phyloP scores from a whole-genome alignment of 1,140 invertebrate genomes.

The Orussus abietinus region DNA sequence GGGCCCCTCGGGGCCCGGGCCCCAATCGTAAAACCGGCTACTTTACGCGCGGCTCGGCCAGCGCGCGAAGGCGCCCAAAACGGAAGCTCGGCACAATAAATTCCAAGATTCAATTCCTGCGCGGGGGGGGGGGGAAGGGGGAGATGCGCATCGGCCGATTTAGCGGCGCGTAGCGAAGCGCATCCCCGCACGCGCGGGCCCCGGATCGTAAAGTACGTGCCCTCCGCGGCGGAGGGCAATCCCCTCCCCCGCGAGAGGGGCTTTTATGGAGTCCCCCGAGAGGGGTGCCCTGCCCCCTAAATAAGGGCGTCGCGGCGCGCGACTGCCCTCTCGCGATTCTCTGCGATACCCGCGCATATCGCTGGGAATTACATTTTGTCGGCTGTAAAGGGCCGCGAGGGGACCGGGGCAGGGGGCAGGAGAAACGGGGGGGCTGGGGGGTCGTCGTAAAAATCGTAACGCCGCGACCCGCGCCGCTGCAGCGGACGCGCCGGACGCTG shows the following conservation, averaged over 20 bases:
- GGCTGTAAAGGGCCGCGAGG: conserved; percentile 52
- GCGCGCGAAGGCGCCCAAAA: conserved; percentile 25
- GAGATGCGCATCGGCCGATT: neutral
- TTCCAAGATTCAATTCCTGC: conserved; percentile 51
- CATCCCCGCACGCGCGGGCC: too few relatives aligned
- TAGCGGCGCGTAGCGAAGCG: neutral
- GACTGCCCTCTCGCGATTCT: too few relatives aligned
- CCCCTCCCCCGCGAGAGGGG: too few relatives aligned
- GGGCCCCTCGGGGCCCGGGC: conserved; percentile 24
- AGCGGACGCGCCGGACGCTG: too few relatives aligned
- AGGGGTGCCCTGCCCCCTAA: too few relatives aligned
- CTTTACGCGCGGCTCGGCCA: conserved; percentile 40
- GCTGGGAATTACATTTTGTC: conserved; percentile 51
- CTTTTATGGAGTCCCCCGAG: too few relatives aligned
- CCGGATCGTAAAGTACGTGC: too few relatives aligned
- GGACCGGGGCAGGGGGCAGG: too few relatives aligned
- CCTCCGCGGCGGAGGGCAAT: too few relatives aligned
- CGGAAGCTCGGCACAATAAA: conserved; percentile 53
- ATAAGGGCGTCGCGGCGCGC: too few relatives aligned
- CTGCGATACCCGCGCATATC: conserved; percentile 41
- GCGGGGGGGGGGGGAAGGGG: neutral
- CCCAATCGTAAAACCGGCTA: conserved; percentile 44
- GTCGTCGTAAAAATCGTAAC: conserved; percentile 49
- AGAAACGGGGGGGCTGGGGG: conserved; percentile 7
- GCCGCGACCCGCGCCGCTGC: too few relatives aligned